Conservation (phyloP, 2,888 invertebrate species). For the Trachelus iudaicus region DNA sequence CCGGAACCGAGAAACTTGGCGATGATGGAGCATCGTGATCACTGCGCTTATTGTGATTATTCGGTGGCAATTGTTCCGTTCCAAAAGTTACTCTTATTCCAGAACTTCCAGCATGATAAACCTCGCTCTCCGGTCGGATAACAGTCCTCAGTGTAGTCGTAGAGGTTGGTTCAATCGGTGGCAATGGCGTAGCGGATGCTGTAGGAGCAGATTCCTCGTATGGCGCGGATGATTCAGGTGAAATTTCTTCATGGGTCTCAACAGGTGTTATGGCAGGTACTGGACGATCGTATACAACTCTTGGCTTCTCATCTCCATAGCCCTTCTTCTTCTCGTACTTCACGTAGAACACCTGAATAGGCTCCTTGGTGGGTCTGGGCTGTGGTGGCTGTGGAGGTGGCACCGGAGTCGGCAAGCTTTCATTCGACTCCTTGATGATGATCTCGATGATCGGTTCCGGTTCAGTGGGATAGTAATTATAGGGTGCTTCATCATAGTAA, state of each 20-base stretch:
- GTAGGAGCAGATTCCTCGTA: conserved; percentile 69
- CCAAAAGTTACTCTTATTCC: conserved; percentile 88
- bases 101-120: conserved; percentile 79
- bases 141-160: conserved; percentile 88
- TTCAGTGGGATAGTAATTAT: conserved; percentile 68
- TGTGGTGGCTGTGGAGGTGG: conserved; percentile 68
- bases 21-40: conserved; percentile 52
- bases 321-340: conserved; percentile 87
- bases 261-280: conserved; percentile 82
- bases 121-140: conserved; percentile 87
- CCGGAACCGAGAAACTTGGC: conserved; percentile 32
- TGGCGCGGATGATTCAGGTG: conserved; percentile 57
- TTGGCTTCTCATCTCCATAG: conserved; percentile 75
- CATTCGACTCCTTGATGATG: conserved; percentile 90
- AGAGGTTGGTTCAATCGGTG: conserved; percentile 75
- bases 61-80: conserved; percentile 68
- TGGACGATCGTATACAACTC: conserved; percentile 83
- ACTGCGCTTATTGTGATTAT: conserved; percentile 59
- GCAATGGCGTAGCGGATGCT: conserved; percentile 67
- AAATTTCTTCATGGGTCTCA: conserved; percentile 71
- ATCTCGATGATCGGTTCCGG: conserved; percentile 93
- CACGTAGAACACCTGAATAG: conserved; percentile 91
- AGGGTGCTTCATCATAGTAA: conserved; percentile 48
- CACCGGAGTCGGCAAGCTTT: conserved; percentile 77
- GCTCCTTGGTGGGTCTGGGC: conserved; percentile 77